A percentile compares a stretch with the other conserved stretches of the same genome.
phyloP scores from a whole-genome alignment of 2,888 invertebrate species.

The Dasysyrphus albostriatus region DNA sequence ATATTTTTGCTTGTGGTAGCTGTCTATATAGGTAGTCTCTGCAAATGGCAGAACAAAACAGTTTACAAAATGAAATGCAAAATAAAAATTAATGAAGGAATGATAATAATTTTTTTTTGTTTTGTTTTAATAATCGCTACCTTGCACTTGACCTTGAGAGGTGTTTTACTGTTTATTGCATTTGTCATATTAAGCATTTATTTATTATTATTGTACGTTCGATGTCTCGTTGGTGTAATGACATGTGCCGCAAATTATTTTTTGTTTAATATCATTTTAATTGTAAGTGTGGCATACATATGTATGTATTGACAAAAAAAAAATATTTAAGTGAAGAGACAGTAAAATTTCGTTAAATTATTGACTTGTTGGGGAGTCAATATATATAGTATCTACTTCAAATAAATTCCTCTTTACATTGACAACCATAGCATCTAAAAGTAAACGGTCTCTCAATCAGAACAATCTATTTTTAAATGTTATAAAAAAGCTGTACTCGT shows the following conservation, averaged over 20 bases:
- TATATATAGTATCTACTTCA: too few relatives aligned
- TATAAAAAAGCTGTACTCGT: too few relatives aligned
- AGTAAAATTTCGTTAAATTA: too few relatives aligned
- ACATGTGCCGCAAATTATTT: neutral
- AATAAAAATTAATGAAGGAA: slow-evolving; percentile 45
- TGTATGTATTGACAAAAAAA: neutral
- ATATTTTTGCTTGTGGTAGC: slow-evolving; percentile 6
- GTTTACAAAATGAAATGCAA: slow-evolving; percentile 40
- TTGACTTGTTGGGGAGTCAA: too few relatives aligned
- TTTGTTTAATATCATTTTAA: neutral
- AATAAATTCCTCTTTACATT: too few relatives aligned
- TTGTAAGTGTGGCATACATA: neutral
- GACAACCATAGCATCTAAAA: too few relatives aligned
- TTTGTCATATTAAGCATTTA: slow-evolving; percentile 12
- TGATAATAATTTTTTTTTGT: slow-evolving; percentile 22
- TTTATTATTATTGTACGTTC: neutral
- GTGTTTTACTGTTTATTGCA: slow-evolving; percentile 40
- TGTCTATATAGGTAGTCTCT: neutral
- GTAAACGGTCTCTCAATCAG: too few relatives aligned
- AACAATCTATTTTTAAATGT: too few relatives aligned
- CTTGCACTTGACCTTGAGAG: slow-evolving; percentile 63
- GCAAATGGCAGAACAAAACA: neutral
- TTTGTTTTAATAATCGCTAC: slow-evolving; percentile 27
- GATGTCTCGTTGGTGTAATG: neutral
- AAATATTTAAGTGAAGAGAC: neutral